These are phyloP conservation scores for Asbolus verrucosus DNA, from an alignment of 1,140 invertebrate species.

Conservation along the genomic window DNA sequence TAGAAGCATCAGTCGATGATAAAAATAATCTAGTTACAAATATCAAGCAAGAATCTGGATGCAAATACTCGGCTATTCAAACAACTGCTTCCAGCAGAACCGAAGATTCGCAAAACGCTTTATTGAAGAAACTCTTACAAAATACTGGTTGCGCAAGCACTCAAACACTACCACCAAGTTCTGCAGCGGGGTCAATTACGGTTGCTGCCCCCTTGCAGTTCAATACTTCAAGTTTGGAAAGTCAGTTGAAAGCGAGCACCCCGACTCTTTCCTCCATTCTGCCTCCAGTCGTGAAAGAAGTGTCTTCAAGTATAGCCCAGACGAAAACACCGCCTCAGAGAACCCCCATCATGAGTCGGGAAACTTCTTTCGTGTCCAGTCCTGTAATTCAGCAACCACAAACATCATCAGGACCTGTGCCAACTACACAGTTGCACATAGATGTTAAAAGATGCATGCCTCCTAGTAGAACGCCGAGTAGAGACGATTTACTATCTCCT, in stretches of 20 bases:
- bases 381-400: constrained; percentile 54
- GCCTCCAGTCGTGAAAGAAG: constrained; percentile 62
- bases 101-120: constrained; percentile 88
- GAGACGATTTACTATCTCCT: constrained; percentile 64
- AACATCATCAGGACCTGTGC: constrained; percentile 30
- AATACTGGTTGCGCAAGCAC: constrained; percentile 79
- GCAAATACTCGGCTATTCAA: constrained; percentile 59
- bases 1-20: constrained; percentile 19
- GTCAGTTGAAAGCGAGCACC: constrained; percentile 76
- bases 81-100: constrained; percentile 64
- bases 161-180: constrained; percentile 67
- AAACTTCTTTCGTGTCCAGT: constrained; percentile 70
- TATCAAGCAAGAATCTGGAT: constrained; percentile 64
- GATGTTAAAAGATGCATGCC: constrained; percentile 62
- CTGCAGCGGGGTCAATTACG: constrained; percentile 64
- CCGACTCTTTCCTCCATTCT: no score
- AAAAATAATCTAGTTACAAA: no score
- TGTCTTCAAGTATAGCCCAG: constrained; percentile 10
- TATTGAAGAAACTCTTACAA: constrained; percentile 90
- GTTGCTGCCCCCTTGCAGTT: constrained; percentile 70
- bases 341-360: constrained; percentile 67
- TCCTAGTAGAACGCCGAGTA: constrained; percentile 61
- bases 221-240: constrained; percentile 80
- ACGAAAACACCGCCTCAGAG: constrained; percentile 48
- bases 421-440: constrained; percentile 61